Percentiles rank a stretch among this genome's conserved stretches.
phyloP scores from a whole-genome alignment of 2,113 vertebrate species.

The Xyliphius kryptos region DNA sequence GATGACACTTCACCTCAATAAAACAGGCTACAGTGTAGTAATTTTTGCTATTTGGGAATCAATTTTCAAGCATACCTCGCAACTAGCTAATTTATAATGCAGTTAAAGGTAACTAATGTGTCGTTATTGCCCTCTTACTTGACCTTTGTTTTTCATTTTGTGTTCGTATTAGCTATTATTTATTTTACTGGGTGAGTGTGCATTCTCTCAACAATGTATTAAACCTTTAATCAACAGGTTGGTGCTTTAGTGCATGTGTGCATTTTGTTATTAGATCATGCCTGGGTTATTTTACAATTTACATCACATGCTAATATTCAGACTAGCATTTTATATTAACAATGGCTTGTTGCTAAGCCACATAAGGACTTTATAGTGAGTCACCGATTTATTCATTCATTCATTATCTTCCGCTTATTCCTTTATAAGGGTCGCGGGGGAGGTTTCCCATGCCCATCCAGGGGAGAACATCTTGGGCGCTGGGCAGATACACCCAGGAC shows the following conservation, averaged over 20 bases:
- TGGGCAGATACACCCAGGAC: too few relatives aligned
- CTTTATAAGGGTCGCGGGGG: too few relatives aligned
- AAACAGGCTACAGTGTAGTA: neutral
- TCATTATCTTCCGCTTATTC: too few relatives aligned
- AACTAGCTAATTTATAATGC: neutral
- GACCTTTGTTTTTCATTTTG: neutral
- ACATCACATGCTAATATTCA: neutral
- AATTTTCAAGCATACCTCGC: slow-evolving; percentile 5
- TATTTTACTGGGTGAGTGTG: neutral
- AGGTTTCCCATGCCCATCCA: too few relatives aligned
- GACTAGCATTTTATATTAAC: neutral
- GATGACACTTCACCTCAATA: neutral
- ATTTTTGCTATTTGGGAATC: neutral
- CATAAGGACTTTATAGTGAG: too few relatives aligned
- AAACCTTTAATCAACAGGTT: neutral
- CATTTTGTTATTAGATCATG: too few relatives aligned
- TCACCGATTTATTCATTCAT: too few relatives aligned
- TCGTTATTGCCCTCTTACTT: slow-evolving; percentile 4
- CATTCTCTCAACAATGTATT: neutral
- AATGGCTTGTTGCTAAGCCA: too few relatives aligned
- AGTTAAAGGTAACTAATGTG: neutral
- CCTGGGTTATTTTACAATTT: neutral
- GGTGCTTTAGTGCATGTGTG: neutral
- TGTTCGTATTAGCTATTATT: neutral
- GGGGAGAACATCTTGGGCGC: too few relatives aligned